Conservation (phyloP, 2,797 vertebrate genomes). For the Chromobotia macracanthus region DNA sequence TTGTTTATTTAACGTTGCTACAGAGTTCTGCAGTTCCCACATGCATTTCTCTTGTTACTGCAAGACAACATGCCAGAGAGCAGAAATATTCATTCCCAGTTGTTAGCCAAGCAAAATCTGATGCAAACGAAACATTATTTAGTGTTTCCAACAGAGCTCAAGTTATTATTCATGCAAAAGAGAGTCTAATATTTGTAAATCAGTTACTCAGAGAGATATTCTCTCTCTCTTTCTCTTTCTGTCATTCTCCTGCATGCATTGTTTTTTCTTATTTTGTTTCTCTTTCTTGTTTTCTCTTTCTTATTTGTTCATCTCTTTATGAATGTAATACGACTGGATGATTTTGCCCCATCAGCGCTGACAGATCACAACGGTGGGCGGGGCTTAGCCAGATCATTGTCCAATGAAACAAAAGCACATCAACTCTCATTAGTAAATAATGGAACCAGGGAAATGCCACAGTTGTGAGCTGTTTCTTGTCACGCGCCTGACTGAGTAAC, state of each 20-base stretch:
- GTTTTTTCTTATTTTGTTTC: not conserved
- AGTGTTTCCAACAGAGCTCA: not conserved
- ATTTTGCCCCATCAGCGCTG: not conserved
- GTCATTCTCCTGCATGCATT: not conserved
- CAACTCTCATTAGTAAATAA: not conserved
- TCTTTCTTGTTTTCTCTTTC: too few relatives aligned
- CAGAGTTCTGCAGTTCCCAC: not conserved
- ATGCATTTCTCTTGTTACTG: constrained; percentile 5
- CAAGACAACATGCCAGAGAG: not conserved
- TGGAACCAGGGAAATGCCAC: not conserved
- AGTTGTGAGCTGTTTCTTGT: not conserved
- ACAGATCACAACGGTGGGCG: not conserved
- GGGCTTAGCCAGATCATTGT: not conserved
- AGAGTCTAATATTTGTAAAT: not conserved
- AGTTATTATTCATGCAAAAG: constrained; percentile 6
- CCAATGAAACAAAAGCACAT: constrained; percentile 10
- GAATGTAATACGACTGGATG: constrained; percentile 8
- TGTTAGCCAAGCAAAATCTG: not conserved
- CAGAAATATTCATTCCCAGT: constrained; percentile 24
- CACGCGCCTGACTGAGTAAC: not conserved
- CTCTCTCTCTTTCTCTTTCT: not conserved
- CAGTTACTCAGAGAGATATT: not conserved
- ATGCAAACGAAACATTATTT: constrained; percentile 9
- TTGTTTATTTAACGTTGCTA: constrained; percentile 16
- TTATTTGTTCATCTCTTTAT: not conserved